Conservation (phyloP, 2,113 vertebrate species). For the Platysteira castanea region DNA sequence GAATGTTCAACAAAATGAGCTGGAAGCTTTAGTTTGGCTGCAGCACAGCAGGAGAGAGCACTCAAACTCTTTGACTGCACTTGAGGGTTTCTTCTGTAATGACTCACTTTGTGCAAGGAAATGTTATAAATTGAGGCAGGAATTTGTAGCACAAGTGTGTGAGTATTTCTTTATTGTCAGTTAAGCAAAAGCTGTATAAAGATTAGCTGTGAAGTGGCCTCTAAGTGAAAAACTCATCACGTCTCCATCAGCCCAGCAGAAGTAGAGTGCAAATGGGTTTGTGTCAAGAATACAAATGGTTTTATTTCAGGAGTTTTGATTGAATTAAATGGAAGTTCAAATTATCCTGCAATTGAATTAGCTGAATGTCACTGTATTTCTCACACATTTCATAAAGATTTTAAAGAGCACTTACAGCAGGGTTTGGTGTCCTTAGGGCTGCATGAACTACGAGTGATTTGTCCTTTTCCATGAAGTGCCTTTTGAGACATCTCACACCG, state of each 20-base stretch:
- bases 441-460: not conserved
- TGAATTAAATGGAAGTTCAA: conserved; percentile 4
- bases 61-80: not conserved
- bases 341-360: conserved; percentile 15
- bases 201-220: conserved; percentile 13
- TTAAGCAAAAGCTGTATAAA: conserved; percentile 2
- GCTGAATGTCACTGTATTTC: conserved; percentile 1
- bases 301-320: conserved; percentile 5
- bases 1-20: not conserved
- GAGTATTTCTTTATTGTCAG: not conserved
- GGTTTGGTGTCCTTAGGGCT: not conserved
- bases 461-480: not conserved
- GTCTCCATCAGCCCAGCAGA: not conserved
- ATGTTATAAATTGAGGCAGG: not conserved
- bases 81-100: not conserved
- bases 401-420: not conserved
- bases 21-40: not conserved
- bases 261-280: not conserved
- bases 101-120: not conserved
- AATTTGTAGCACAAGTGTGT: not conserved
- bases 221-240: conserved; percentile 15
- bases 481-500: not conserved
- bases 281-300: not conserved
- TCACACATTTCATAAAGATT: conserved; percentile 2
- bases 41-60: not conserved